phyloP scores from a whole-genome alignment of 2,113 vertebrate species.

The Halichoerus grypus region DNA sequence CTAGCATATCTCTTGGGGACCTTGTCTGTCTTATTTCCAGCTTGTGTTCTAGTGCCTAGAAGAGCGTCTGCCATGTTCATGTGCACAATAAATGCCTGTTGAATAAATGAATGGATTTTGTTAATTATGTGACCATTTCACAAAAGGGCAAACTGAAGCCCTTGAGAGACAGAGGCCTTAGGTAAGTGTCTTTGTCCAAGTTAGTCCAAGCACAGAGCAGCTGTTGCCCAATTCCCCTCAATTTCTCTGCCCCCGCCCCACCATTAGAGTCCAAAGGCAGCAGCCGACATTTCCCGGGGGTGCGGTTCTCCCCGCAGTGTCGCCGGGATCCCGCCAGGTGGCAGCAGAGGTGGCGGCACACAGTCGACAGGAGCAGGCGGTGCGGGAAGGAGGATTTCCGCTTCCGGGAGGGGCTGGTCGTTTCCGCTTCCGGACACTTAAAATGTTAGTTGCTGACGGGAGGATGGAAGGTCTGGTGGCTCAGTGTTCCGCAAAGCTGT shows the following conservation, averaged over 20 bases:
- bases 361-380: fast-evolving
- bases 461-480: slow-evolving; percentile 89
- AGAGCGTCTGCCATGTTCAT: neutral
- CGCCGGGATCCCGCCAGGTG: slow-evolving; percentile 44
- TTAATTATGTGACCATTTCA: slow-evolving; percentile 14
- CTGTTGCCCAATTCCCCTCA: neutral
- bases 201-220: neutral
- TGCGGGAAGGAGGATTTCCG: neutral
- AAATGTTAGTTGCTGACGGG: neutral
- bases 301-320: neutral
- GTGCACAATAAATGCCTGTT: neutral
- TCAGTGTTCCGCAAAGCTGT: slow-evolving; percentile 87
- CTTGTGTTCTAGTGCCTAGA: neutral
- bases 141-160: neutral
- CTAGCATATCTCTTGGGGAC: neutral
- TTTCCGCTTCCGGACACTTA: slow-evolving; percentile 74
- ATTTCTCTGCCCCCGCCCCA: neutral
- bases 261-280: fast-evolving
- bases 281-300: neutral
- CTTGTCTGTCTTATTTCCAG: neutral
- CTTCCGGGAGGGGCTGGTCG: neutral
- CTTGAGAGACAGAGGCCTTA: neutral
- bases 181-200: neutral
- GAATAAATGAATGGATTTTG: neutral
- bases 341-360: neutral